Evolutionary conservation across 2,113 vertebrate species (phyloP).

Genomic region (Egretta garzetta): DNA sequence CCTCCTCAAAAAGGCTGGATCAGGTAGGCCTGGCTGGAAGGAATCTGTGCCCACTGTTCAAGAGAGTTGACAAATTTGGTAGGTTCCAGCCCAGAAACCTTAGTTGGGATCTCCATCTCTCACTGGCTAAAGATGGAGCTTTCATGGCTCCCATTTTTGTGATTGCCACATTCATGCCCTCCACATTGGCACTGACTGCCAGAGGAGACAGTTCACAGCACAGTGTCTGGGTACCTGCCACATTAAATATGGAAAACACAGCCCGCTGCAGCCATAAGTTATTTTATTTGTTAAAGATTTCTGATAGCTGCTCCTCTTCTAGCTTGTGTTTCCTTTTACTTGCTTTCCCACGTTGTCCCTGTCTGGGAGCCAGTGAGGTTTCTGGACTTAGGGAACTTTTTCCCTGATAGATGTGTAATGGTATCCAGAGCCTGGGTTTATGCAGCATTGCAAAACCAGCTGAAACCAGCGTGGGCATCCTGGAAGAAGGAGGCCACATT

Average conservation of each 20-base stretch:
- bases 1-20: background rate
- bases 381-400: background rate
- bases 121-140: background rate
- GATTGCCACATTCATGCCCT: background rate
- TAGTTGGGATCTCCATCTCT: background rate
- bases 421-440: background rate
- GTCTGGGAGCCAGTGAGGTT: background rate
- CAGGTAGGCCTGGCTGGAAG: background rate
- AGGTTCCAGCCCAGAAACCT: background rate
- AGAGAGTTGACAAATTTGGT: background rate
- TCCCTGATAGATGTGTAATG: background rate
- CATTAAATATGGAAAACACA: background rate
- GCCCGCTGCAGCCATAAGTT: background rate
- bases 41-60: background rate
- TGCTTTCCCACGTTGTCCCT: background rate
- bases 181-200: rapidly evolving
- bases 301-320: background rate
- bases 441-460: background rate
- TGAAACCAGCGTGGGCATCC: background rate
- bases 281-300: background rate
- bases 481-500: background rate
- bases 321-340: background rate
- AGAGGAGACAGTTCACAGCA: background rate
- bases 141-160: background rate
- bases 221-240: rapidly evolving